Base-by-base conservation (phyloP, 2,888 invertebrate genomes). In the Lochmaea capreae region DNA sequence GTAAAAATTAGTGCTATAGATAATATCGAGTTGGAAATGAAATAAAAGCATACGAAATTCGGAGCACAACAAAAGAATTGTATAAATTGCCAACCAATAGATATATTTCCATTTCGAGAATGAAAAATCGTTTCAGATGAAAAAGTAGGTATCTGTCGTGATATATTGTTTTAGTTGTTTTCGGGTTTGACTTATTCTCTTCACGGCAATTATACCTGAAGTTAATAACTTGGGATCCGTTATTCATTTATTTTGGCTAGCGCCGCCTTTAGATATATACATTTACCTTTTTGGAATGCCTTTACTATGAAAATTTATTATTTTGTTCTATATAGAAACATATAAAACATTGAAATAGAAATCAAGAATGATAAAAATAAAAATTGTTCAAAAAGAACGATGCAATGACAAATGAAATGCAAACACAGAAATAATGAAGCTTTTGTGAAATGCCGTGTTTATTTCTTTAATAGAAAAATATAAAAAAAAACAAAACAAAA, bases 1-100 rank as follows among this genome's bases (percentile, higher is more conserved):
- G 33, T 12, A 5, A 52, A 70, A 70, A 70, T 70, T 70, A 70
- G 63, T 57, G 43, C 54, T 58, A 63, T n/a, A n/a, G n/a, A n/a
- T n/a, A 57, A 63, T 54, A 62, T 69, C 42, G 26, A 58, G 33
- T 57, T 49, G 1, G 16, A 62, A 63, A 39, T 70, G 70, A 70
- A 70, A 63, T 70, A 70, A 77, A 80, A 81, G 79, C 81, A 81
- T 82, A 83, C 81, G 78, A 78, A 79, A 79, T 76, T 73, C 72
- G 74, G 75, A 71, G 65, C 76, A 67, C 77, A 77, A 77, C 77
- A 79, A 77, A 79, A 84, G 84, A 79, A 83, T 86, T 83, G 84
- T 85, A 86, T 85, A 86, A 86, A 86, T 86, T 86, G 85, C 85
- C 83, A 84, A 84, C 85, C 83, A 84, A 84, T 83, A 77, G 78